Conservation (phyloP, 2,888 invertebrate species). For the Apotomis capreana region DNA sequence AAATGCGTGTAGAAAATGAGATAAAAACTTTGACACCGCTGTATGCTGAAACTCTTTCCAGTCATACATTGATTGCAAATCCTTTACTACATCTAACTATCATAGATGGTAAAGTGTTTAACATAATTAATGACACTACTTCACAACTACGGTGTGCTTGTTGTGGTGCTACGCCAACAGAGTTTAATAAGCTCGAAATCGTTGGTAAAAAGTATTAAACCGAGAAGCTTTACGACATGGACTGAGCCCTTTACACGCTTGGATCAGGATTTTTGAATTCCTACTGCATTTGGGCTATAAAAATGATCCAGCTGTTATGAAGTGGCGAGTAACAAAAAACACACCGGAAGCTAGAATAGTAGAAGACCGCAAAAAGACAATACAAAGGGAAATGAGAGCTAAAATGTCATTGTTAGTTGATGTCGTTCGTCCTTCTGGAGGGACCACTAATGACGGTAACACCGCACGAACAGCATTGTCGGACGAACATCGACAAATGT, state of each 20-base stretch:
- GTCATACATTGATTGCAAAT: too few species aligned
- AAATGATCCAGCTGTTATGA: neutral
- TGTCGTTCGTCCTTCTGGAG: neutral
- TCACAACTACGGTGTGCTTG: too few species aligned
- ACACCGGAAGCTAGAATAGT: neutral
- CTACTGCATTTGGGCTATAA: slow-evolving; percentile 3
- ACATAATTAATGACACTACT: too few species aligned
- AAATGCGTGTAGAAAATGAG: too few species aligned
- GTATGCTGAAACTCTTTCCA: too few species aligned
- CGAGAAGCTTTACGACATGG: neutral
- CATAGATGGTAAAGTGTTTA: too few species aligned
- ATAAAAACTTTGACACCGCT: too few species aligned
- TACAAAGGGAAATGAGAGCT: slow-evolving; percentile 15
- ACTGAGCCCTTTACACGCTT: slow-evolving; percentile 8
- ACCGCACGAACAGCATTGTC: too few species aligned
- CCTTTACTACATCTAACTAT: too few species aligned
- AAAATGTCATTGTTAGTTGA: slow-evolving; percentile 30
- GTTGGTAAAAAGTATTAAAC: neutral
- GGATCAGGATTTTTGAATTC: slow-evolving; percentile 6
- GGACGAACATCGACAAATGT: too few species aligned
- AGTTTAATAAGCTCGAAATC: slow-evolving; percentile 3
- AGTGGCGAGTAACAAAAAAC: neutral
- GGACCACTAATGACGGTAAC: too few species aligned
- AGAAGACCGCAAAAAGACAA: slow-evolving; percentile 17
- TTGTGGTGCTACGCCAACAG: neutral